phyloP scores from a whole-genome alignment of 2,113 vertebrate species.

The Anguilla japonica region DNA sequence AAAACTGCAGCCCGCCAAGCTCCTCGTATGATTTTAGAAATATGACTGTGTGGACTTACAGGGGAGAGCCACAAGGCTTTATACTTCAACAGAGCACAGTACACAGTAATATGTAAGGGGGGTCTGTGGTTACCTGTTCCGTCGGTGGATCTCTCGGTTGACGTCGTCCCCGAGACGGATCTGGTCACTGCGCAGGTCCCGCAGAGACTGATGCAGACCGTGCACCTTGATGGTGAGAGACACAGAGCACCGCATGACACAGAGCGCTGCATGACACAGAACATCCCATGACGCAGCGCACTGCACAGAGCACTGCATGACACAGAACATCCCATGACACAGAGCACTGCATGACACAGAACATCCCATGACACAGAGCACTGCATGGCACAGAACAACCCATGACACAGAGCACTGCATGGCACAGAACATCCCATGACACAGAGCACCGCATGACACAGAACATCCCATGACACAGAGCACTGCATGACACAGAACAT shows the following conservation, averaged over 20 bases:
- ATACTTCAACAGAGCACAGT: too few species aligned
- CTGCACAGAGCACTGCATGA: too few species aligned
- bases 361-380: neutral
- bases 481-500: neutral
- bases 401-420: neutral
- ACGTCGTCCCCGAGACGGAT: slow-evolving; percentile 82
- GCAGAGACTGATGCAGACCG: slow-evolving; percentile 82
- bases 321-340: neutral
- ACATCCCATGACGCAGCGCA: neutral
- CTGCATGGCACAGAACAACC: neutral
- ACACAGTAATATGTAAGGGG: too few species aligned
- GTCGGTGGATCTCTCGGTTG: slow-evolving; percentile 79
- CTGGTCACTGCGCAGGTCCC: slow-evolving; percentile 86
- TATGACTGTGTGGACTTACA: too few species aligned
- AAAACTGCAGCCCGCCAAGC: too few species aligned
- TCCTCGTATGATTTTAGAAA: too few species aligned
- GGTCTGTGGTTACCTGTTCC: slow-evolving; percentile 75
- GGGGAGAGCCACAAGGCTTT: too few species aligned
- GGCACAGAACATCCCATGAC: neutral
- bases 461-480: neutral
- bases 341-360: neutral
- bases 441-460: neutral
- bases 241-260: neutral
- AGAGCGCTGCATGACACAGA: neutral
- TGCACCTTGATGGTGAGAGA: slow-evolving; percentile 73